These are phyloP conservation scores for Habroteleia sp. DNA, from an alignment of 2,888 invertebrate species.

Conservation along the genomic window DNA sequence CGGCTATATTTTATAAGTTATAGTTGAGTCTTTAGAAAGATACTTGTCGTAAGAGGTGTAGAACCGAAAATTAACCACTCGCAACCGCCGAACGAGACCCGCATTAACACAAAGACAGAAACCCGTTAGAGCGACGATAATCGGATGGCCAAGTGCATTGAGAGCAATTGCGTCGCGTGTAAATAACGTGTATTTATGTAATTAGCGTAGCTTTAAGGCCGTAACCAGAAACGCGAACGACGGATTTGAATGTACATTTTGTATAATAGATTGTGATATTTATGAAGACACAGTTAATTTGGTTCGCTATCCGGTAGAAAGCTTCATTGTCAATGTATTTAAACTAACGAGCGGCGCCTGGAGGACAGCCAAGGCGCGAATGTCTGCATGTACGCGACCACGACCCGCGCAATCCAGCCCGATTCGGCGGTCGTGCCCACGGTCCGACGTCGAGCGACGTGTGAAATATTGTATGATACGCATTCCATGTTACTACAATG, in stretches of 20 bases:
- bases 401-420: too few species aligned
- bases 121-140: too few species aligned
- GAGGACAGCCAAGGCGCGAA: too few species aligned
- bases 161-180: conserved; percentile 66
- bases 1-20: conserved; percentile 77
- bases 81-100: conserved; percentile 9
- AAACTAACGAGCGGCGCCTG: conserved; percentile 28
- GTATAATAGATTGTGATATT: conserved; percentile 79
- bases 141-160: too few species aligned
- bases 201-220: conserved; percentile 73
- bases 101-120: conserved; percentile 17
- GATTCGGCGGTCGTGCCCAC: not conserved
- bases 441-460: conserved; percentile 61
- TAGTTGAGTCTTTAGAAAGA: conserved; percentile 67
- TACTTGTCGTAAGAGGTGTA: conserved; percentile 29
- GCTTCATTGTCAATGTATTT: conserved; percentile 47
- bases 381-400: too few species aligned
- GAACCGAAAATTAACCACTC: conserved; percentile 19
- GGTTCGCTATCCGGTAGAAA: conserved; percentile 24
- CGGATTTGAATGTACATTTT: conserved; percentile 80
- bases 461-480: conserved; percentile 80
- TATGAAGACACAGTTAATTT: conserved; percentile 67
- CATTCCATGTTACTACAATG: conserved; percentile 75
- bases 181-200: conserved; percentile 80
- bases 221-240: conserved; percentile 22